A percentile compares a stretch with the other conserved stretches of the same genome.
Conservation (phyloP, 2,888 invertebrate genomes). For the Drosophila merina region DNA sequence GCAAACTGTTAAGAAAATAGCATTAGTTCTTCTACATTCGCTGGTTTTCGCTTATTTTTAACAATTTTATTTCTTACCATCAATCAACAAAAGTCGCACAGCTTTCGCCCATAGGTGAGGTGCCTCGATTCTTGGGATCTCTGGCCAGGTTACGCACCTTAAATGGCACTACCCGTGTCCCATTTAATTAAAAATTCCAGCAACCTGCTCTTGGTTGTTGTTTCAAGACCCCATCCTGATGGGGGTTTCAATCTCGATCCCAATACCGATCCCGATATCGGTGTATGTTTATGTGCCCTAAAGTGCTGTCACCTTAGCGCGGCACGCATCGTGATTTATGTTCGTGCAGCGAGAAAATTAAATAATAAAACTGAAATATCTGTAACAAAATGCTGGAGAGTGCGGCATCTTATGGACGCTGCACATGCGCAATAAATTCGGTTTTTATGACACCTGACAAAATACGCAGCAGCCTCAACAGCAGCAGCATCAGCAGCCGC, state of each 20-base stretch:
- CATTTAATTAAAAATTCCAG: slow-evolving; percentile 74
- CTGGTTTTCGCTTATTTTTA: neutral
- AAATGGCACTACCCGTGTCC: slow-evolving; percentile 34
- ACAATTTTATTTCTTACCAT: neutral
- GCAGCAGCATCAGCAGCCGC: slow-evolving; percentile 6
- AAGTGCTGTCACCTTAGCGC: slow-evolving; percentile 77
- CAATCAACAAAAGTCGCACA: slow-evolving; percentile 1
- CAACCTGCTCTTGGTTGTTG: slow-evolving; percentile 59
- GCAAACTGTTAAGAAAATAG: too few species aligned
- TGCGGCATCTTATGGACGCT: slow-evolving; percentile 55
- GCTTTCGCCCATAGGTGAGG: slow-evolving; percentile 6
- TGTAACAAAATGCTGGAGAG: slow-evolving; percentile 46
- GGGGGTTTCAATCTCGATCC: slow-evolving; percentile 20
- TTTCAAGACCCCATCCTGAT: slow-evolving; percentile 6
- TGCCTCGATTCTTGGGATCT: neutral
- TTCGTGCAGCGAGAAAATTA: slow-evolving; percentile 60
- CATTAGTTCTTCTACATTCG: too few species aligned
- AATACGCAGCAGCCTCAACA: slow-evolving; percentile 70
- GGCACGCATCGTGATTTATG: slow-evolving; percentile 79
- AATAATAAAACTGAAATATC: slow-evolving; percentile 66
- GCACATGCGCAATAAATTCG: slow-evolving; percentile 82
- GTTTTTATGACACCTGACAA: slow-evolving; percentile 83
- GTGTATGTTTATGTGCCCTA: slow-evolving; percentile 71
- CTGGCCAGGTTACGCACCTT: slow-evolving; percentile 7
- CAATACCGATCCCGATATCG: slow-evolving; percentile 26